Conservation (phyloP, 2,888 invertebrate genomes). For the Eupithecia inturbata region DNA sequence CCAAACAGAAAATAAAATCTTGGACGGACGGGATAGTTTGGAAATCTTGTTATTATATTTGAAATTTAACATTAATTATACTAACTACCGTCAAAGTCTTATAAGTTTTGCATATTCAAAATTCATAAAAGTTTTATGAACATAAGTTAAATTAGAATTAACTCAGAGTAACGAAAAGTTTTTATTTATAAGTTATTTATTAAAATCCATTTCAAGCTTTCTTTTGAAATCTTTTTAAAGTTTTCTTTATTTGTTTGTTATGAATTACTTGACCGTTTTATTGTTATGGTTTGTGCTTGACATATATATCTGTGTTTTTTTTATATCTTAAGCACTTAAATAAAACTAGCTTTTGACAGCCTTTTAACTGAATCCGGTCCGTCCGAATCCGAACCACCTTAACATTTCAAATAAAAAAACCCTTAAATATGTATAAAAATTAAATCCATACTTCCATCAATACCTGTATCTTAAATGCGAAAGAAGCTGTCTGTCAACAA, state of each 20-base stretch:
- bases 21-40: too few species aligned
- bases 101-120: background rate
- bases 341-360: background rate
- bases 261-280: background rate
- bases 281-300: background rate
- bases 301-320: background rate
- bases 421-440: too few species aligned
- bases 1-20: too few species aligned
- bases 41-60: too few species aligned
- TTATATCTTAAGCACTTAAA: background rate
- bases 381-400: too few species aligned
- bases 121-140: background rate
- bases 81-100: background rate
- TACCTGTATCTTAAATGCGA: too few species aligned
- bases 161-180: background rate
- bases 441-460: too few species aligned
- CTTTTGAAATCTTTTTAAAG: slow-evolving; percentile 11
- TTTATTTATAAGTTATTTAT: slow-evolving; percentile 19
- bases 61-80: too few species aligned
- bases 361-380: background rate
- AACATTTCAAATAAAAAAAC: too few species aligned
- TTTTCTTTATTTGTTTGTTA: background rate
- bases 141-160: background rate
- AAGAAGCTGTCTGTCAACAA: background rate
- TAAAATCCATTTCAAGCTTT: slow-evolving; percentile 14